phyloP scores from a whole-genome alignment of 2,888 invertebrate genomes.

The Agonopterix subpropinquella region DNA sequence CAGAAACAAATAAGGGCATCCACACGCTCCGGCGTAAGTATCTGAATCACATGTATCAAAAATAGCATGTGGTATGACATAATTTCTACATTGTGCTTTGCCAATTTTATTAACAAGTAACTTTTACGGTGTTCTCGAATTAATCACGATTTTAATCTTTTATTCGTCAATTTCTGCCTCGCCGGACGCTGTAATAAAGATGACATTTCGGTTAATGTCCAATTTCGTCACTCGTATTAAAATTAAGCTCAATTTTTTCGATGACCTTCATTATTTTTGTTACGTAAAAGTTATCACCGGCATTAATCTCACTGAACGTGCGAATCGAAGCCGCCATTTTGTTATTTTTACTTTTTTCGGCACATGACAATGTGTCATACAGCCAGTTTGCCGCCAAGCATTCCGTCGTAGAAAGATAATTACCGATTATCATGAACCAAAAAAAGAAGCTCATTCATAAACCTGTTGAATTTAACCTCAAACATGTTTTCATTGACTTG shows the following conservation, averaged over 20 bases:
- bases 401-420: neutral
- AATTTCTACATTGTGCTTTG: too few relatives aligned
- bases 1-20: too few relatives aligned
- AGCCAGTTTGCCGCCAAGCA: neutral
- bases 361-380: neutral
- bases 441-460: too few relatives aligned
- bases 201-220: constrained; percentile 1
- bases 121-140: neutral
- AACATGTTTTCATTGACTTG: neutral
- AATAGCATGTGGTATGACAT: too few relatives aligned
- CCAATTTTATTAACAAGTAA: neutral
- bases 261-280: constrained; percentile 1
- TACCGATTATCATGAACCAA: too few relatives aligned
- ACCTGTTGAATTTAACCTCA: too few relatives aligned
- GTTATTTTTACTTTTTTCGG: neutral
- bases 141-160: neutral
- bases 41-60: too few relatives aligned
- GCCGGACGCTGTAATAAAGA: neutral
- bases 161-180: neutral
- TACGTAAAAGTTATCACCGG: constrained; percentile 5
- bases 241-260: constrained; percentile 1
- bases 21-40: too few relatives aligned
- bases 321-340: constrained; percentile 3
- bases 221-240: constrained; percentile 3
- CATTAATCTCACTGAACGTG: constrained; percentile 7